Evolutionary conservation across 2,888 invertebrate genomes (phyloP), one percentile per base, ranked within the genome.

Genomic region (Lamproptera curius): DNA sequence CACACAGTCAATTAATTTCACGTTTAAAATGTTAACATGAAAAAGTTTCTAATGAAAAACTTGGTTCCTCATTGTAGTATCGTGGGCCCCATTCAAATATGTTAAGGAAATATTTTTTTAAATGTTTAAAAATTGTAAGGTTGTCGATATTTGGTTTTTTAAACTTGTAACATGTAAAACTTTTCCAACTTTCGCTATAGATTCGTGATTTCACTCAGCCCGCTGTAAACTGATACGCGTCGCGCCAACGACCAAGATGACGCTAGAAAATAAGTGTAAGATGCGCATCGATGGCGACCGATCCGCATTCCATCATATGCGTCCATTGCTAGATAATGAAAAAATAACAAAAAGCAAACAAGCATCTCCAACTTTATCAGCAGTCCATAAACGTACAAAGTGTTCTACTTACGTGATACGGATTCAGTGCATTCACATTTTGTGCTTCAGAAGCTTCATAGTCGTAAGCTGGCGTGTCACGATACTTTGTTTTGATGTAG

Each of bases 181-280:
- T n/a, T n/a, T n/a, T n/a, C n/a, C n/a, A n/a, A n/a, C n/a, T n/a
- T n/a, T n/a, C n/a, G n/a, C n/a, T n/a, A n/a, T n/a, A n/a, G n/a
- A 77, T 80, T 72, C 77, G 69, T 73, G 76, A 76, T 84, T 85
- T 84, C 85, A 75, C 82, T 55, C 61, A 54, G 59, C 61, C 63
- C 65, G 69, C 66, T 65, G 71, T 68, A 66, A 71, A 70, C 75
- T 73, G 16, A 14, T 13, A 34, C 75, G 66, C 38, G 16, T 79
- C 73, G 76, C 75, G 75, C 77, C 74, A 76, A 76, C 70, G 67
- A 54, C 70, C 67, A 72, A 73, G 67, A 66, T 61, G 53, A 57
- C 66, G 65, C 73, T 76, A 76, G 63, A 69, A 85, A 86, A 86
- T 83, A 76, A 82, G 85, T 84, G 83, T 86, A 77, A 70, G 80